Evolutionary conservation across 2,797 vertebrate genomes (phyloP), one percentile per base, ranked within the genome.

Genomic region (Neomorphus geoffroyi): DNA sequence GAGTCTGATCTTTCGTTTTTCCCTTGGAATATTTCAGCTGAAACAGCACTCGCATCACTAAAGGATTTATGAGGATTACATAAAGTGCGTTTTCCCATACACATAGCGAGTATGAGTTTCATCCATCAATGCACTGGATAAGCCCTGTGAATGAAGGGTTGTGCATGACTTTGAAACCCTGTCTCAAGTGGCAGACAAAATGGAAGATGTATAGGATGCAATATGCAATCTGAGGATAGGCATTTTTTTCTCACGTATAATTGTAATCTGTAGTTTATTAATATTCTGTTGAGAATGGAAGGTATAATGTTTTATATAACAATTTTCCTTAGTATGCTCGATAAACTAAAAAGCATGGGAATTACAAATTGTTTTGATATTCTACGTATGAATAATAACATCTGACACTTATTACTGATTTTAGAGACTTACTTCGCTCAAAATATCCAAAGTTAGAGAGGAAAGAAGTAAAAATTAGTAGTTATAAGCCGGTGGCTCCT

Each of bases 71-170:
- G 60, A 83, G 80, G 93, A 95, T 92, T 97, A 92, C 45, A 80
- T 53, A 90, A 73, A 92, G 62, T 70, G 69, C 67, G 86, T 94
- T 96, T 97, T 92, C 95, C 88, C 94, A 96, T 94, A 89, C 78
- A 82, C 57, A 70, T 57, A 28, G 58, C 17, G n/a, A 74, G 61
- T 93, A 64, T 83, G 66, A 84, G 54, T 77, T 96, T 92, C 77
- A 88, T 93, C 88, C 74, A 88, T 89, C 53, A 94, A 43, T 94
- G 86, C 37, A 65, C 94, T 93, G 74, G n/a, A 86, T 92, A 82
- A 93, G n/a, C 69, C 41, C 71, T 93, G 43, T 86, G 86, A 93
- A 95, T 50, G 62, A 77, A 77, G 2, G 39, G 32, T 62, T 93
- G 82, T 27, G 45, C 26, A 9, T 62, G 58, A 70, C 66, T 88